These are phyloP conservation scores for Panurus biarmicus DNA, from an alignment of 2,113 vertebrate species.

Conservation along the genomic window DNA sequence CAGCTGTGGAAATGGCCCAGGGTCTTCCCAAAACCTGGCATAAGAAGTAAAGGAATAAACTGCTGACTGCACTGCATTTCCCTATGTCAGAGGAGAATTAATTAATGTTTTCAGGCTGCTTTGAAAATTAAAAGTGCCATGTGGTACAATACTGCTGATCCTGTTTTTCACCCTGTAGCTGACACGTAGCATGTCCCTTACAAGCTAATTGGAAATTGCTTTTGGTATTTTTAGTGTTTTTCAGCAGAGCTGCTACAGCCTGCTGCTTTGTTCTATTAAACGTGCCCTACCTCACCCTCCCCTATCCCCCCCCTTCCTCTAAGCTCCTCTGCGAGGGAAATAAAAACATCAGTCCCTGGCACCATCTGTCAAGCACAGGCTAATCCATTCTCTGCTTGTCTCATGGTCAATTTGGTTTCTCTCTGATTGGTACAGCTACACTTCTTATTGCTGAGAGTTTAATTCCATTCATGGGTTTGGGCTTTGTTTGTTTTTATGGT, in stretches of 20 bases:
- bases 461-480: neutral
- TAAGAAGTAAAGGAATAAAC: neutral
- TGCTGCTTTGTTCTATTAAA: neutral
- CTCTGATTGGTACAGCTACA: neutral
- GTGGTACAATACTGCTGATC: neutral
- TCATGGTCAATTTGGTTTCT: conserved; percentile 15
- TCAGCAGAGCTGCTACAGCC: neutral
- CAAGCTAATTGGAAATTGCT: neutral
- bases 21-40: neutral
- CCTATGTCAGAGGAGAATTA: neutral
- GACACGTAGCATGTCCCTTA: neutral
- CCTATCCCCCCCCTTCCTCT: neutral
- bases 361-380: conserved; percentile 44
- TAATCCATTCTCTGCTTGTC: conserved; percentile 44
- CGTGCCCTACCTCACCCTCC: neutral
- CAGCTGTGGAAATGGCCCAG: neutral
- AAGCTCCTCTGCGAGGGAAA: conserved; percentile 6
- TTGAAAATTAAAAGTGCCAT: conserved; percentile 1
- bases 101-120: neutral
- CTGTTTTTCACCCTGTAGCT: neutral
- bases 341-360: conserved; percentile 20
- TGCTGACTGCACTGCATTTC: neutral
- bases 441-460: neutral
- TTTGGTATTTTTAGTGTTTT: conserved; percentile 1
- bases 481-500: neutral